These are phyloP conservation scores for Eidolon dupreanum DNA, from an alignment of 2,797 vertebrate species.

Conservation along the genomic window DNA sequence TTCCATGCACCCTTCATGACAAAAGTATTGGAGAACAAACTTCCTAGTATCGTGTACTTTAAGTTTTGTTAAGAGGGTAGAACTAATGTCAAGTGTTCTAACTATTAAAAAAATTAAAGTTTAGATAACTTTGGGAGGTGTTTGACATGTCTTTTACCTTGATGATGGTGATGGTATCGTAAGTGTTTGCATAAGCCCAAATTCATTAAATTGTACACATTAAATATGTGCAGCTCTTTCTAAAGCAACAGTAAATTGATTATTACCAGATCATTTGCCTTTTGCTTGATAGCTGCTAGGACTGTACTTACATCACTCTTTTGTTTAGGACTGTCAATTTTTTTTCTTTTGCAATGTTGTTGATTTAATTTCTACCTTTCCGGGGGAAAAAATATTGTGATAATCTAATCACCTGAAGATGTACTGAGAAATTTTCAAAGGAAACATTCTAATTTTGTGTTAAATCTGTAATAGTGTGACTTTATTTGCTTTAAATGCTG, in stretches of 20 bases:
- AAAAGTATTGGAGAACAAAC: neutral
- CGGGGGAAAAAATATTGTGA: neutral
- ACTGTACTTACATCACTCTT: neutral
- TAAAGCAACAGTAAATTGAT: constrained; percentile 19
- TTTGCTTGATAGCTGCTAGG: neutral
- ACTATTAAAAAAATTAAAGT: neutral
- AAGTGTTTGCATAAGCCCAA: neutral
- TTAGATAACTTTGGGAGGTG: neutral
- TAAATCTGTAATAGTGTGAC: neutral
- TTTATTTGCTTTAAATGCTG: neutral
- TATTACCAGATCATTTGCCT: constrained; percentile 11
- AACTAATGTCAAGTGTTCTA: neutral
- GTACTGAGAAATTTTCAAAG: constrained; percentile 28
- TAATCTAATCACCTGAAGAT: neutral
- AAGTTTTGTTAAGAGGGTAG: neutral
- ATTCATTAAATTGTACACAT: neutral
- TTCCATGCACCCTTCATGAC: neutral
- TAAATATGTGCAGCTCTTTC: neutral
- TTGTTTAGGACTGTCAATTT: neutral
- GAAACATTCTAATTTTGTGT: neutral
- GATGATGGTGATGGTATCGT: neutral
- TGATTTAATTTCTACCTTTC: constrained; percentile 57
- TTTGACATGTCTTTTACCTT: neutral
- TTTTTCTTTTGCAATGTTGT: neutral
- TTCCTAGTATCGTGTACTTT: neutral